Evolutionary conservation across 2,797 vertebrate species (phyloP), one percentile per base, ranked within the genome.

Genomic region (Sebastes dallii): DNA sequence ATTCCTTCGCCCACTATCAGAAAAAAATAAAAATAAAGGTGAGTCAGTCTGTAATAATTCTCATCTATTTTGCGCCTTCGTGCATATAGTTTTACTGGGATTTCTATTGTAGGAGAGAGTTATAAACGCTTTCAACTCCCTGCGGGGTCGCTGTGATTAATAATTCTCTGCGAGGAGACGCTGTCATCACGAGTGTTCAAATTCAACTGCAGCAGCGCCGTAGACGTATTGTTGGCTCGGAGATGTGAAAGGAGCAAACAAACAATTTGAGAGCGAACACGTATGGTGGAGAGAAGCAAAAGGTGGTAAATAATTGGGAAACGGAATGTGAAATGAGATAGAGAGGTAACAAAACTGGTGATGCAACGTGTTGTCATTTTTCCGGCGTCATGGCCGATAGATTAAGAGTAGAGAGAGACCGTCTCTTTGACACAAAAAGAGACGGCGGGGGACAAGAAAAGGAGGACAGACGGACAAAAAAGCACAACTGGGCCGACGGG

Each of bases 81-180:
- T 75, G 71, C 59, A 0, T 50, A 76, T 56, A 61, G 67, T 70
- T 77, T 79, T 29, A 58, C 14, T 66, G 12, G 4, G 16, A 68
- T 55, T 14, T 59, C 32, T 56, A 39, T 27, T 27, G 70, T 22
- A 58, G 39, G 5, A 71, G 65, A 25, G 39, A 20, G 7, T 65
- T 65, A 76, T 22, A 67, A 86, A 82, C 0, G 7, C 16, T 6
- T 55, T 55, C 39, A 8, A 32, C 67, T 62, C 55, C 72, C 67
- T 3, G 50, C 2, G 3, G 72, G 59, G 67, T 79, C 6, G 16
- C 29, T 25, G 52, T 64, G 65, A 85, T 85, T 72, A 88, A 82
- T 85, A 82, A 78, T 78, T 85, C 46, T 70, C 59, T 58, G 69
- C 71, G 67, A 60, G 58, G 25, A 65, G 62, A 79, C 18, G 76